These are phyloP conservation scores for Bembecia ichneumoniformis DNA, from an alignment of 2,888 invertebrate genomes.

Conservation along the genomic window DNA sequence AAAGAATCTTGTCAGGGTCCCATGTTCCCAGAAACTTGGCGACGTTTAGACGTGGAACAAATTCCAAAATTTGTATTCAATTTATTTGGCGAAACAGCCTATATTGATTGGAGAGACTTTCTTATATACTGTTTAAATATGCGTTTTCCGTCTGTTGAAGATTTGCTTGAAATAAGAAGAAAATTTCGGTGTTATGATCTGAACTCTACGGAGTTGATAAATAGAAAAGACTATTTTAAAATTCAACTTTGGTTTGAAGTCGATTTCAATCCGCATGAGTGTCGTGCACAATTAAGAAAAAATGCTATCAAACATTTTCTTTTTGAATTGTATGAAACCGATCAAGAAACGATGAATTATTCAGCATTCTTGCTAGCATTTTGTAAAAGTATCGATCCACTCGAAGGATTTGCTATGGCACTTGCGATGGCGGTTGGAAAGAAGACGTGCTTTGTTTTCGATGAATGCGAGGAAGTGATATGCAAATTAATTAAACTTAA, in stretches of 20 bases:
- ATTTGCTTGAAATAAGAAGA: constrained; percentile 64
- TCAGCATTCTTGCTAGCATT: constrained; percentile 75
- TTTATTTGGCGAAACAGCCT: constrained; percentile 69
- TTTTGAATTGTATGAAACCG: constrained; percentile 67
- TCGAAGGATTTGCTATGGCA: constrained; percentile 71
- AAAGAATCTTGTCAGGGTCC: constrained; percentile 49
- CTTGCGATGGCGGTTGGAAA: constrained; percentile 71
- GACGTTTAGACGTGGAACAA: constrained; percentile 45
- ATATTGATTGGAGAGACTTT: constrained; percentile 78
- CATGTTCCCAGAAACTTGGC: constrained; percentile 52
- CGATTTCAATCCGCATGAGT: constrained; percentile 34
- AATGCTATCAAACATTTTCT: constrained; percentile 68
- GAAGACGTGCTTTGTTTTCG: constrained; percentile 54
- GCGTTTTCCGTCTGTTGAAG: constrained; percentile 64
- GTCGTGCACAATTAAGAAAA: constrained; percentile 30
- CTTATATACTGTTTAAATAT: constrained; percentile 73
- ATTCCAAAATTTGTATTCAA: constrained; percentile 49
- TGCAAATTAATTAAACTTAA: constrained; percentile 47
- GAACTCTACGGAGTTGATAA: constrained; percentile 41
- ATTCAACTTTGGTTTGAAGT: constrained; percentile 53
- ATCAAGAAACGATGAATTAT: constrained; percentile 69
- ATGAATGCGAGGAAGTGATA: constrained; percentile 63
- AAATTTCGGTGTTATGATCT: constrained; percentile 61
- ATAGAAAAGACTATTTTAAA: constrained; percentile 37
- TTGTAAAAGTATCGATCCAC: constrained; percentile 71